A percentile compares a stretch with the other conserved stretches of the same genome.
Evolutionary conservation across 1,140 invertebrate species (phyloP).

Genomic region (Drosophila seguyi): DNA sequence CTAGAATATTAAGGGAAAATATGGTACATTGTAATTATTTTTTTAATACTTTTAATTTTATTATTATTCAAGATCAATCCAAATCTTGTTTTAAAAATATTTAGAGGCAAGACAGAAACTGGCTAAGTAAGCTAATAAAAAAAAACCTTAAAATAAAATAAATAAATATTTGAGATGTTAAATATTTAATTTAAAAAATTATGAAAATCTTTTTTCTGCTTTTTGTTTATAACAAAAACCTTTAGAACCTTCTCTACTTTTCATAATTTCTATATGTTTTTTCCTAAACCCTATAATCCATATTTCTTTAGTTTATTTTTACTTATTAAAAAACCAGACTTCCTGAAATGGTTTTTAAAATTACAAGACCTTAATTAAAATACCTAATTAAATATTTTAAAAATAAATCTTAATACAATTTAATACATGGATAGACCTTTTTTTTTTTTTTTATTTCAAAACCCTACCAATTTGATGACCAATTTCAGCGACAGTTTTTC

Average conservation of each 20-base stretch:
- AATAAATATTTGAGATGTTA: too few species aligned
- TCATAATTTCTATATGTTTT: background rate
- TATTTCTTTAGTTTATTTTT: background rate
- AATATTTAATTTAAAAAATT: too few species aligned
- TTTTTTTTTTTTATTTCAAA: constrained; percentile 11
- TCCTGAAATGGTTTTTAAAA: background rate
- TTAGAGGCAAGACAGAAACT: too few species aligned
- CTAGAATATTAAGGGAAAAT: background rate
- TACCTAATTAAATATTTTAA: background rate
- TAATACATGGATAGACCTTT: background rate
- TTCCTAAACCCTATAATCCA: too few species aligned
- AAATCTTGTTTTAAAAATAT: background rate
- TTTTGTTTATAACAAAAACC: background rate
- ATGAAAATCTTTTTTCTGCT: too few species aligned
- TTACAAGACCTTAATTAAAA: background rate
- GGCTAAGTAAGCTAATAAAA: too few species aligned
- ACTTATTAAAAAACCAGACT: background rate
- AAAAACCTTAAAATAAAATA: too few species aligned
- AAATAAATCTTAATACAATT: background rate
- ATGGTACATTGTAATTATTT: background rate
- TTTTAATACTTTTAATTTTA: background rate
- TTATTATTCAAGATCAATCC: background rate
- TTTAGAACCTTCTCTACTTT: background rate
- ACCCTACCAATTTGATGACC: constrained; percentile 22
- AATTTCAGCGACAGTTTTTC: constrained; percentile 32